These are phyloP conservation scores for Panzeria rudis DNA, from an alignment of 2,888 invertebrate species.

Conservation along the genomic window DNA sequence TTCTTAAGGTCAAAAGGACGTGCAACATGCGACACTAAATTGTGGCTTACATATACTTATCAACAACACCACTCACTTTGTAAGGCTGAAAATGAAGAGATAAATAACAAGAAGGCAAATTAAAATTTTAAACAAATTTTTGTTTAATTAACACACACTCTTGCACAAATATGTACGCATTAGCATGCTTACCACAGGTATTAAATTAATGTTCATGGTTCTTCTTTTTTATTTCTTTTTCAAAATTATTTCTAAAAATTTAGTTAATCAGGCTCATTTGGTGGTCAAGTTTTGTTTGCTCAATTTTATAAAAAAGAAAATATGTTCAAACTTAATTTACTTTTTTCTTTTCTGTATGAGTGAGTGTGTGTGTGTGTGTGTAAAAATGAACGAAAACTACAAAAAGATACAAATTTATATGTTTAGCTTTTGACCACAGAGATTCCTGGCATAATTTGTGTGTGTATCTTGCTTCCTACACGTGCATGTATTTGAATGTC, in stretches of 20 bases:
- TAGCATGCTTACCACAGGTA: conserved; percentile 39
- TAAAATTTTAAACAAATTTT: conserved; percentile 49
- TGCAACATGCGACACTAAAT: conserved; percentile 80
- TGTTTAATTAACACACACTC: conserved; percentile 49
- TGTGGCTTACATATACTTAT: conserved; percentile 80
- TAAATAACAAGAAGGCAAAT: conserved; percentile 8
- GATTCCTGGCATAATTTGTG: conserved; percentile 24
- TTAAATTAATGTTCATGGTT: conserved; percentile 35
- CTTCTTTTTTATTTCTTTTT: not conserved
- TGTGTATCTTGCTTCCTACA: conserved; percentile 8
- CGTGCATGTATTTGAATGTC: conserved; percentile 29
- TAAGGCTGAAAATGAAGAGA: not conserved
- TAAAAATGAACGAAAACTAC: not conserved
- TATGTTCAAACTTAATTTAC: conserved; percentile 53
- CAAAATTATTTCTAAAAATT: conserved; percentile 20
- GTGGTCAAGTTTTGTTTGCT: conserved; percentile 77
- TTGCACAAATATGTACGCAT: not conserved
- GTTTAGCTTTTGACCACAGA: conserved; percentile 48
- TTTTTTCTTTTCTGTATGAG: not conserved
- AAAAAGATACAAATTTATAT: conserved; percentile 44
- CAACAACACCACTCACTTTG: conserved; percentile 76
- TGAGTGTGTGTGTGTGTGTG: conserved; percentile 8
- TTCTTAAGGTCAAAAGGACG: conserved; percentile 81
- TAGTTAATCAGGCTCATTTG: conserved; percentile 82
- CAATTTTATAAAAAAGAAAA: conserved; percentile 20